Evolutionary conservation across 35 echinoderm and acorn worm genomes (phyloP), one percentile per base, ranked within the genome.

Genomic region (Ptychodera flava): DNA sequence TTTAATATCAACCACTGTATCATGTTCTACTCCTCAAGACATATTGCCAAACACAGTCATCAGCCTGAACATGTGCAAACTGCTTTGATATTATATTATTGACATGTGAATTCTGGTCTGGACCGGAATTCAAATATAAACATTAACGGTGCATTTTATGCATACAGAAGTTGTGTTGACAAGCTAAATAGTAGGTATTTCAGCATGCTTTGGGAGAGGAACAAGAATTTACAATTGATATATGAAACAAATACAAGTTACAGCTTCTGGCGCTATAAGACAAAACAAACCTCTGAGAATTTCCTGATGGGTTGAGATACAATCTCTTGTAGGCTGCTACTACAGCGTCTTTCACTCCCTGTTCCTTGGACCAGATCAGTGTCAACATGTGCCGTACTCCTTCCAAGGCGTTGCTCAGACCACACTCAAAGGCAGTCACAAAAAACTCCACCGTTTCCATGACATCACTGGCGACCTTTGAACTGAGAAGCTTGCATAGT

Each of bases 361-460:
- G 92, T 53, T 98, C 95, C 80, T 98, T 98, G 77, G 95, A 87
- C 90, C 93, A 98, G 10, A 98, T 89, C 15, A 98, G 85, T 31
- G 86, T 88, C 90, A 98, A 89, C 95, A 98, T 98, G 14, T 85
- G 87, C 31, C 92, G 92, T 12, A 98, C 90, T 31, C 95, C 95
- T 33, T 94, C 85, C 78, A 85, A 79, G 36, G 95, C 83, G 52
- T 89, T 92, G 45, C 36, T 92, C n/a, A 98, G 90, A 2, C 95
- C 92, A 90, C 94, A 98, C 88, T 98, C 95, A 52, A 88, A 88
- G n/a, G 95, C 95, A n/a, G 89, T 86, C 32, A 94, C 92, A 80
- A 98, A 92, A 84, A 96, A 96, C 38, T 27, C 36, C 22, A 87
- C 77, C 0, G 86, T 87, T 81, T 94, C 95, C 85, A 94, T 88